A percentile compares a stretch with the other conserved stretches of the same genome.
Evolutionary conservation across 2,113 vertebrate species (phyloP).

Genomic region (Petromus typicus): DNA sequence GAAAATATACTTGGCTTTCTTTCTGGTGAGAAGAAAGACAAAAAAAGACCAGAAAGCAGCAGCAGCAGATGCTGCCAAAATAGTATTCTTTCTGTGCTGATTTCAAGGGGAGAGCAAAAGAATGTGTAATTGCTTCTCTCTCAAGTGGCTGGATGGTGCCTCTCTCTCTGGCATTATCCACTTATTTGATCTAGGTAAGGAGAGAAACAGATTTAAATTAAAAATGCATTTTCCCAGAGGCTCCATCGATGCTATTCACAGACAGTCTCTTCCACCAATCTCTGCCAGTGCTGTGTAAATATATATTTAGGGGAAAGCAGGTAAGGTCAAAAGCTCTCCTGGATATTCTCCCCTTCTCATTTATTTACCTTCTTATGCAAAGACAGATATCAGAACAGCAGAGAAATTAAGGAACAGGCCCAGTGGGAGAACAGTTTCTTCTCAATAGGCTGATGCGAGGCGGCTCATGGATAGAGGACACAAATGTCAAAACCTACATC

Average conservation of each 20-base stretch:
- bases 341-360: neutral
- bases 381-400: neutral
- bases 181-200: slow-evolving; percentile 74
- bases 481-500: neutral
- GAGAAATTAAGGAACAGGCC: neutral
- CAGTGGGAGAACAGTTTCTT: neutral
- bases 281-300: slow-evolving; percentile 50
- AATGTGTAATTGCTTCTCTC: slow-evolving; percentile 71
- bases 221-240: slow-evolving; percentile 75
- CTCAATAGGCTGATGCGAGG: neutral
- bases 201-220: slow-evolving; percentile 70
- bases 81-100: slow-evolving; percentile 59
- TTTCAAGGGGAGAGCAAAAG: slow-evolving; percentile 77
- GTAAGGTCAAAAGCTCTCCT: slow-evolving; percentile 36
- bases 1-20: slow-evolving; percentile 66
- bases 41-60: slow-evolving; percentile 51
- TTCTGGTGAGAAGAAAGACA: slow-evolving; percentile 71
- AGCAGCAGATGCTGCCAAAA: slow-evolving; percentile 69
- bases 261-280: slow-evolving; percentile 41
- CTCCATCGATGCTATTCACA: slow-evolving; percentile 57
- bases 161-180: slow-evolving; percentile 61
- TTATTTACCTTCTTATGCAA: slow-evolving; percentile 18
- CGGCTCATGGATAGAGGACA: neutral
- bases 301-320: slow-evolving; percentile 47
- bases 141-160: slow-evolving; percentile 41